phyloP scores from a whole-genome alignment of 2,888 invertebrate genomes.

The Lasioglossum calceatum region DNA sequence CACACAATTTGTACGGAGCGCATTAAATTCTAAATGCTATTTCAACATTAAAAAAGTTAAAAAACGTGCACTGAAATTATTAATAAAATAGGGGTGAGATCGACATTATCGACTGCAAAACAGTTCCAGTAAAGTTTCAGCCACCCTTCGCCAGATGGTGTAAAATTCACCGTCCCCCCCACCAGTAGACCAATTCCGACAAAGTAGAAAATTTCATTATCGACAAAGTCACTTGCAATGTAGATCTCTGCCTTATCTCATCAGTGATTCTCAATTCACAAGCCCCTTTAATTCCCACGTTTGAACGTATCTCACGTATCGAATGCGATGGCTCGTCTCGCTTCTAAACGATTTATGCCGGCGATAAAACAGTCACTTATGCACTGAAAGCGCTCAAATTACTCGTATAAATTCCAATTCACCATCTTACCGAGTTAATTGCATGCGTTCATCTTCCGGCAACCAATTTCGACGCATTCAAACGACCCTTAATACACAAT shows the following conservation, averaged over 20 bases:
- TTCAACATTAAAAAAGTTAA: background rate
- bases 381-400: conserved; percentile 56
- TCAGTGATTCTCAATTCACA: conserved; percentile 75
- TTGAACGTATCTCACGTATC: conserved; percentile 77
- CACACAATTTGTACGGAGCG: background rate
- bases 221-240: conserved; percentile 1
- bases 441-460: conserved; percentile 59
- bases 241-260: conserved; percentile 59
- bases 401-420: conserved; percentile 72
- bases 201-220: conserved; percentile 37
- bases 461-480: conserved; percentile 55
- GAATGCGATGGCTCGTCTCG: conserved; percentile 61
- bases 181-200: background rate
- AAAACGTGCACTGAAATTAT: background rate
- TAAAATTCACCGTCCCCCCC: conserved; percentile 8
- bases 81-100: background rate
- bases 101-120: conserved; percentile 54
- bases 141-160: conserved; percentile 51
- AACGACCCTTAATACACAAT: conserved; percentile 58
- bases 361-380: conserved; percentile 68
- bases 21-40: background rate
- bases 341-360: conserved; percentile 77
- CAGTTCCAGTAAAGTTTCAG: conserved; percentile 44
- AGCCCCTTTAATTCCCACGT: conserved; percentile 64
- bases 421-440: conserved; percentile 57